Evolutionary conservation across 2,797 vertebrate genomes (phyloP).

Genomic region (Gymnoscopelus braueri): DNA sequence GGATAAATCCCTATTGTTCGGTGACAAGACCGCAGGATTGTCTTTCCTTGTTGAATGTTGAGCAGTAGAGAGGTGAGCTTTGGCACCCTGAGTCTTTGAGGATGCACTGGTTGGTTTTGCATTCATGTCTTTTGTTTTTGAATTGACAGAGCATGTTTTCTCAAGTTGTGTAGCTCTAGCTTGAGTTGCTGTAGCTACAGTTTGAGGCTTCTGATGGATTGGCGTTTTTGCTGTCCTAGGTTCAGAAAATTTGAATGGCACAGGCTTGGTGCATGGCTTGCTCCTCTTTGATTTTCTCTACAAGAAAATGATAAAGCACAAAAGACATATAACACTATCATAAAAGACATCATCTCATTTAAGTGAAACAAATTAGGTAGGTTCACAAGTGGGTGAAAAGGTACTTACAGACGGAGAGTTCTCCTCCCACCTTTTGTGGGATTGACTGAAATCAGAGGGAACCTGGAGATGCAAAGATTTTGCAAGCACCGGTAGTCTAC

Average conservation of each 20-base stretch:
- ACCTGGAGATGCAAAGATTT: slow-evolving; percentile 69
- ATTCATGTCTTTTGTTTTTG: slow-evolving; percentile 38
- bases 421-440: slow-evolving; percentile 75
- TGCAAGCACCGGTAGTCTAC: slow-evolving; percentile 79
- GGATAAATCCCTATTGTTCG: slow-evolving; percentile 1
- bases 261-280: slow-evolving; percentile 76
- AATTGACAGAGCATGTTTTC: slow-evolving; percentile 21
- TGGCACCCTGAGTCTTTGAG: slow-evolving; percentile 8
- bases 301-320: slow-evolving; percentile 12
- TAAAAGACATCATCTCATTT: not conserved
- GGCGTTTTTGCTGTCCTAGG: slow-evolving; percentile 48
- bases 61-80: slow-evolving; percentile 1
- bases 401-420: slow-evolving; percentile 75
- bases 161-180: slow-evolving; percentile 14
- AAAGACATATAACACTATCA: not conserved
- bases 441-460: slow-evolving; percentile 52
- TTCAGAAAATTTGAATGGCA: slow-evolving; percentile 78
- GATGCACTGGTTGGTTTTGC: slow-evolving; percentile 33
- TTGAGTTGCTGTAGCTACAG: slow-evolving; percentile 10
- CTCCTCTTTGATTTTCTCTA: slow-evolving; percentile 79
- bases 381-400: not conserved
- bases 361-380: not conserved
- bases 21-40: slow-evolving; percentile 2
- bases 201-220: slow-evolving; percentile 18
- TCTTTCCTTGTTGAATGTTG: slow-evolving; percentile 9